phyloP scores from a whole-genome alignment of 2,888 invertebrate genomes.

The Hermaeophaga mercurialis region DNA sequence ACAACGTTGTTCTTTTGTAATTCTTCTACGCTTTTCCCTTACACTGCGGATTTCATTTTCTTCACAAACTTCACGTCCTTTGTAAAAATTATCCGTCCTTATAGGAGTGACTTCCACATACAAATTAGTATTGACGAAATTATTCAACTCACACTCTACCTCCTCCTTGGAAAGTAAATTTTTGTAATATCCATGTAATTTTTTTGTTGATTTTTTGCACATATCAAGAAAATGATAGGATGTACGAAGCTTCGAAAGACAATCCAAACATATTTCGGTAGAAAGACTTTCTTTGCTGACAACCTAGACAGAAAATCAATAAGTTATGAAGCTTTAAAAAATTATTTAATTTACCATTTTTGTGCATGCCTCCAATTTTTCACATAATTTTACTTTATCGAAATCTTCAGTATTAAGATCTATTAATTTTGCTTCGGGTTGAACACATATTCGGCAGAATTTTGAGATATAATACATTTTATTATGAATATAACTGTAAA shows the following conservation, averaged over 20 bases:
- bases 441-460: conserved; percentile 56
- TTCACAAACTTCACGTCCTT: conserved; percentile 14
- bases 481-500: conserved; percentile 32
- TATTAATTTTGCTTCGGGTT: conserved; percentile 49
- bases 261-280: conserved; percentile 53
- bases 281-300: conserved; percentile 52
- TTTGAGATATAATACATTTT: conserved; percentile 56
- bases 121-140: conserved; percentile 49
- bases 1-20: conserved; percentile 54
- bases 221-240: conserved; percentile 55
- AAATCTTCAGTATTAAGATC: conserved; percentile 52
- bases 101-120: conserved; percentile 47
- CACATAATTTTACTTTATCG: conserved; percentile 53
- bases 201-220: conserved; percentile 53
- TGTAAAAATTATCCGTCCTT: conserved; percentile 15
- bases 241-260: conserved; percentile 52
- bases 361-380: conserved; percentile 54
- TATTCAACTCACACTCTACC: conserved; percentile 40
- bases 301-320: conserved; percentile 56
- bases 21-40: conserved; percentile 45
- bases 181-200: conserved; percentile 51
- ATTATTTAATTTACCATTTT: conserved; percentile 51
- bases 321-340: conserved; percentile 44
- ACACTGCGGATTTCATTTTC: conserved; percentile 24
- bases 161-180: conserved; percentile 47